Percentiles rank a stretch among this genome's conserved stretches.
Conservation (phyloP, 1,140 invertebrate species). For the Drosophila bifasciata region DNA sequence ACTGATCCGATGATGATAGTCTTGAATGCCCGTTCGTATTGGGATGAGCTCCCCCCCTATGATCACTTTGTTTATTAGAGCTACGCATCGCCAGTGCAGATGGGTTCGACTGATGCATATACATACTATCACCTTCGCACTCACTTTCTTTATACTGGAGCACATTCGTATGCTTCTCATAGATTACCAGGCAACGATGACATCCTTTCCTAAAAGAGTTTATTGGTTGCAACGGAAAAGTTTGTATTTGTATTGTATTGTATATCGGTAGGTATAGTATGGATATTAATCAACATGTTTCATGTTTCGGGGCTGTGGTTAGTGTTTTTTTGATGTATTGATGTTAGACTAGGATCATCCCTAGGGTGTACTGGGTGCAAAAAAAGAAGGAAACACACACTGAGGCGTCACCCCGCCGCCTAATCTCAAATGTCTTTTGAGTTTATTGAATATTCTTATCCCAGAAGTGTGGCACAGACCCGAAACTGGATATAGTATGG, state of each 20-base stretch:
- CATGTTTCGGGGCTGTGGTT: constrained; percentile 29
- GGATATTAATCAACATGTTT: constrained; percentile 31
- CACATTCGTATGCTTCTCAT: constrained; percentile 95
- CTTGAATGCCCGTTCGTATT: constrained; percentile 84
- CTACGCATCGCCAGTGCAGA: constrained; percentile 84
- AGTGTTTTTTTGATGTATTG: constrained; percentile 16
- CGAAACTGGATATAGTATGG: background rate
- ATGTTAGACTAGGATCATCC: too few relatives aligned
- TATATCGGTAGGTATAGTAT: constrained; percentile 33
- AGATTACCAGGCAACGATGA: constrained; percentile 95
- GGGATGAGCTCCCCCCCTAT: constrained; percentile 85
- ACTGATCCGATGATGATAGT: constrained; percentile 85
- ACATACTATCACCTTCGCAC: constrained; percentile 86
- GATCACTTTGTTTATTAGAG: constrained; percentile 84
- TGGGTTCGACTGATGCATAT: constrained; percentile 84
- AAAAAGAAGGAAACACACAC: constrained; percentile 26
- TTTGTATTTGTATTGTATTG: constrained; percentile 60
- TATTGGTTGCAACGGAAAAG: constrained; percentile 76
- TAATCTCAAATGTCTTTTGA: constrained; percentile 3
- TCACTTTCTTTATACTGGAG: constrained; percentile 98
- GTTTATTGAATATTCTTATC: constrained; percentile 24
- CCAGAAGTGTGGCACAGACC: constrained; percentile 22
- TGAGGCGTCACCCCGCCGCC: constrained; percentile 21
- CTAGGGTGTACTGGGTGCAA: constrained; percentile 13
- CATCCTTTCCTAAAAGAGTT: constrained; percentile 86